phyloP scores from a whole-genome alignment of 1,140 invertebrate species.

The Temnothorax curvispinosus region DNA sequence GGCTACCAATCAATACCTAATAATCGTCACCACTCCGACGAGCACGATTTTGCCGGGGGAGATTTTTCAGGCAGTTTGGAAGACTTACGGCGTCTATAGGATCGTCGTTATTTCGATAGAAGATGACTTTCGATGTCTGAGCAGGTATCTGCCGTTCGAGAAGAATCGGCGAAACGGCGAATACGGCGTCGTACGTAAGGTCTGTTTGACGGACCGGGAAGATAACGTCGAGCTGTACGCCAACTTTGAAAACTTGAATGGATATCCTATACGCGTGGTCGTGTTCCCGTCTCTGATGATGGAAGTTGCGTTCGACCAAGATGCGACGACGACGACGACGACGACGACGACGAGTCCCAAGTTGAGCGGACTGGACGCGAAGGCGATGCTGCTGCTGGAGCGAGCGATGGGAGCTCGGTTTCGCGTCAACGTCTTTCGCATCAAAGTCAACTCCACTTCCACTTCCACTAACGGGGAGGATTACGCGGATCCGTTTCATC shows the following conservation, averaged over 20 bases:
- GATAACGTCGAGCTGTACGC: conserved; percentile 61
- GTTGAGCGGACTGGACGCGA: conserved; percentile 60
- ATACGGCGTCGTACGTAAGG: conserved; percentile 60
- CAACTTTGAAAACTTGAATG: conserved; percentile 70
- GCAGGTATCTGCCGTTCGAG: conserved; percentile 70
- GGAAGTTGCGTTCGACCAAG: conserved; percentile 29
- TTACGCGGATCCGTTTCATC: conserved; percentile 68
- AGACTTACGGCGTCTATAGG: conserved; percentile 59
- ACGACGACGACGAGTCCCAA: neutral
- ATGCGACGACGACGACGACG: neutral
- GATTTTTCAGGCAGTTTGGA: conserved; percentile 64
- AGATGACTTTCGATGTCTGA: conserved; percentile 66
- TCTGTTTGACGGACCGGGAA: neutral
- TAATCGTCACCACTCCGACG: conserved; percentile 32
- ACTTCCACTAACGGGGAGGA: no score
- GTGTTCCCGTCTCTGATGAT: conserved; percentile 72
- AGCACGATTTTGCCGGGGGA: neutral
- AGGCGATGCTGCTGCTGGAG: conserved; percentile 61
- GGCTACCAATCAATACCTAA: conserved; percentile 56
- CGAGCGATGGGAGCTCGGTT: conserved; percentile 68
- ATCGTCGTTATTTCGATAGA: conserved; percentile 50
- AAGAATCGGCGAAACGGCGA: neutral
- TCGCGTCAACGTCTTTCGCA: conserved; percentile 14
- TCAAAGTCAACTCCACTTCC: neutral
- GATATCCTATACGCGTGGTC: conserved; percentile 70